Base-by-base conservation (phyloP, 2,888 invertebrate genomes). In the Heteropelma amictum region DNA sequence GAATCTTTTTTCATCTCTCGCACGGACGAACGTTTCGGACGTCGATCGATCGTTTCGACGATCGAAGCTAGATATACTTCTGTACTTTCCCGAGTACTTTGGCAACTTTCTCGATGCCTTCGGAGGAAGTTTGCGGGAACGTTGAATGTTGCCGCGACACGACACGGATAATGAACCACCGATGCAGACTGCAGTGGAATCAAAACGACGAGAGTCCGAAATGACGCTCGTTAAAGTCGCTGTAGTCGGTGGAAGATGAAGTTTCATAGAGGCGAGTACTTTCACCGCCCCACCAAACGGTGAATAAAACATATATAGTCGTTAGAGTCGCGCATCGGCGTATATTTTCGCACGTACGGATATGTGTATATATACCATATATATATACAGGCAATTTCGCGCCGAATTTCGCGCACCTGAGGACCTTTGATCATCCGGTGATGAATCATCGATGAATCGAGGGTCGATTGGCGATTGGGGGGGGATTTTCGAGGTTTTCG, bases 251-350 rank as follows among this genome's bases (percentile, higher is more conserved):
- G 74, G 74, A 75, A 75, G 74, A 75, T 75, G 74, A 65, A 65
- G 74, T 75, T 71, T 75, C 61, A 30, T 61, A 61, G 76, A 63
- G 51, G 72, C 69, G 47, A 67, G 76, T 60, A 79, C 79, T 79
- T 79, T 79, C 79, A 77, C 79, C 70, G 74, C 70, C 51, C 67
- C 72, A 69, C 68, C 75, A 70, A 60, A 58, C 38, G 38, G 42
- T 61, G 61, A n/a, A n/a, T n/a, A n/a, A n/a, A n/a, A n/a, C n/a
- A n/a, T 67, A 60, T 49, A 35, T 23, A 63, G 35, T 40, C 26
- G 35, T 56, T 23, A 47, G 54, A 70, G 60, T 65, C n/a, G n/a
- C 33, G 73, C 64, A 73, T 73, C 74, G 65, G 70, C 70, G 54
- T 70, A 42, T 64, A 40, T 42, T 42, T 19, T n/a, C 10, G 12